Evolutionary conservation across 2,888 invertebrate genomes (phyloP), one percentile per base, ranked within the genome.

Genomic region (Eilema sororculum): DNA sequence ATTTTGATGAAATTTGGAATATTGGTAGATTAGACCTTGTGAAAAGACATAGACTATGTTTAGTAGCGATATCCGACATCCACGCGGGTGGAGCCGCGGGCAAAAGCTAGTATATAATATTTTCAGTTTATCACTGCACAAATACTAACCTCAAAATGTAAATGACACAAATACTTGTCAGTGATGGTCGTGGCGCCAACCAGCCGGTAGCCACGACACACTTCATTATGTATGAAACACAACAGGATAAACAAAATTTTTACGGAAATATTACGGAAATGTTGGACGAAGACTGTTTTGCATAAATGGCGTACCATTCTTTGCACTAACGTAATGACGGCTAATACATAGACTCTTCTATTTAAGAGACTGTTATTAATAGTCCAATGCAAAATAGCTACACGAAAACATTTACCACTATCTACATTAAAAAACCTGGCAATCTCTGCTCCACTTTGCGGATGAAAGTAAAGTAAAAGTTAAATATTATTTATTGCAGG

Each of bases 231-330:
- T 64, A 63, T 69, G 73, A 68, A 71, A 79, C 71, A 72, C 71
- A 79, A 71, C 68, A 71, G 74, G 61, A 73, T 72, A 79, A 77
- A 80, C 72, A 76, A 75, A 72, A 76, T 72, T 77, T n/a, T n/a
- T n/a, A n/a, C n/a, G n/a, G 46, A 59, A 64, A 41, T 52, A 65
- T 62, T 57, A 65, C 20, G 24, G 37, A 61, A 56, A 62, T 61
- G 56, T 33, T 37, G n/a, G n/a, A 9, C 52, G 28, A 28, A 28
- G 5, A 28, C 28, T 28, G 28, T 28, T n/a, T 20, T 46, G 20
- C 20, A 6, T 5, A 46, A 46, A 46, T 20, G 46, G 20, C 6
- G 46, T 2, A 46, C 20, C 46, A 20, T 5, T 20, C 20, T 5
- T 20, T 20, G 46, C 41, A 41, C 13, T 16, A 13, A 37, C 13